Base-by-base conservation (phyloP, 2,888 invertebrate species). In the Eueremaeus valkanovi region DNA sequence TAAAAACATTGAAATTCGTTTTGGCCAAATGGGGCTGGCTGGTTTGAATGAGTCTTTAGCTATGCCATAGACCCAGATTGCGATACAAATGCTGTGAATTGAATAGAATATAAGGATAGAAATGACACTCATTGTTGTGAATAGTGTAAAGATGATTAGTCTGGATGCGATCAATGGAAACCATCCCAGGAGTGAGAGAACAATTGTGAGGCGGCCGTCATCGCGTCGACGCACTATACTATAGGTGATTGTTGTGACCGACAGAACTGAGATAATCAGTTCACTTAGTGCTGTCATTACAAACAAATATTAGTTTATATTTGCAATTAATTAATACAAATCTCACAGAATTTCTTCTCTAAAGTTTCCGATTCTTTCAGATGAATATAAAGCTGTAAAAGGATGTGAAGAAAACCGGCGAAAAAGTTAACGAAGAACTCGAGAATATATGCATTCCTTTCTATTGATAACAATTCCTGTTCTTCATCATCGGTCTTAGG, bases 371-470 rank as follows among this genome's bases (percentile, higher is more conserved):
- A 55, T 31, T 21, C 24, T 77, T 76, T 18, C 18, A 13, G 3
- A 18, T 45, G 75, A n/a, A 79, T 77, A 66, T 79, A 79, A n/a
- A 79, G 36, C 61, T 80, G 80, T 31, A 80, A 61, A 16, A 79
- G 29, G 3, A 80, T 33, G 61, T 78, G 79, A 21, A 78, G 73
- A 36, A 80, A 77, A 0, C 80, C 80, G 11, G 80, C 78, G 58
- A 79, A 80, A 58, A 80, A 80, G 36, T 80, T 78, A 66, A 79
- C 78, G 51, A 80, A 80, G 68, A 80, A 79, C 55, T 79, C 79
- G 5, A 80, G 61, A 11, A 78, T 76, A 13, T 77, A 75, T 11
- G 80, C 79, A 31, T 76, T 75, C 29, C 78, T 73, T 58, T 78
- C 76, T 18, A 80, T 16, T 1, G 27, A 24, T 5, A 74, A 70